phyloP scores from a whole-genome alignment of 2,113 vertebrate species.

The Thunnus maccoyii region DNA sequence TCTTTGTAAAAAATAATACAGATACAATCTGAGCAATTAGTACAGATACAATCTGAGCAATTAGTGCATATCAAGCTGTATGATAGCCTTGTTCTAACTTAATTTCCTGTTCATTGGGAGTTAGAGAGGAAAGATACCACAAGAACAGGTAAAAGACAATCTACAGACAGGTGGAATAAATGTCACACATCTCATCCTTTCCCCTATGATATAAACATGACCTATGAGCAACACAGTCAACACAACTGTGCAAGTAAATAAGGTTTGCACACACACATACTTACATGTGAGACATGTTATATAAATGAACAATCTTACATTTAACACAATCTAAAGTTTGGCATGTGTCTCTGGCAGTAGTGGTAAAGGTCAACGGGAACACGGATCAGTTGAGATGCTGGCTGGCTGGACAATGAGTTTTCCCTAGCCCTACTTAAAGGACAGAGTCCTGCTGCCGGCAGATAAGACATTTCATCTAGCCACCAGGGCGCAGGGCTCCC shows the following conservation, averaged over 20 bases:
- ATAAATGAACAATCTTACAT: slow-evolving; percentile 60
- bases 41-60: slow-evolving; percentile 87
- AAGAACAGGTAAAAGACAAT: slow-evolving; percentile 30
- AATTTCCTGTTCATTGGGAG: slow-evolving; percentile 86
- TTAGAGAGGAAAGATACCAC: slow-evolving; percentile 36
- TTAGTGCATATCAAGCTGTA: slow-evolving; percentile 84
- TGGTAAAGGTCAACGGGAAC: slow-evolving; percentile 81
- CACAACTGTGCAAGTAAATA: slow-evolving; percentile 5
- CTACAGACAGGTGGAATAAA: slow-evolving; percentile 20
- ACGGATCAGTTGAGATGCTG: slow-evolving; percentile 77
- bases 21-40: slow-evolving; percentile 89
- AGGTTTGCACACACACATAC: not conserved
- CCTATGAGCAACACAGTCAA: slow-evolving; percentile 18
- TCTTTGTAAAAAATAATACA: slow-evolving; percentile 82
- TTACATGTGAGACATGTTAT: slow-evolving; percentile 7
- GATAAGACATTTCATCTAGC: slow-evolving; percentile 84
- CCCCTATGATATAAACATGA: slow-evolving; percentile 13
- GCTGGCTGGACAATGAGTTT: slow-evolving; percentile 81
- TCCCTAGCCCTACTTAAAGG: slow-evolving; percentile 77
- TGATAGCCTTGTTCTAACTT: slow-evolving; percentile 82
- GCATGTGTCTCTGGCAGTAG: slow-evolving; percentile 57
- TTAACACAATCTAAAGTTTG: slow-evolving; percentile 72
- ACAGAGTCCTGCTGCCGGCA: slow-evolving; percentile 80
- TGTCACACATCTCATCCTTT: not conserved
- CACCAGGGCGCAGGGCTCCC: slow-evolving; percentile 68